Conservation (phyloP, 2,113 vertebrate species). For the Bombycilla garrulus region DNA sequence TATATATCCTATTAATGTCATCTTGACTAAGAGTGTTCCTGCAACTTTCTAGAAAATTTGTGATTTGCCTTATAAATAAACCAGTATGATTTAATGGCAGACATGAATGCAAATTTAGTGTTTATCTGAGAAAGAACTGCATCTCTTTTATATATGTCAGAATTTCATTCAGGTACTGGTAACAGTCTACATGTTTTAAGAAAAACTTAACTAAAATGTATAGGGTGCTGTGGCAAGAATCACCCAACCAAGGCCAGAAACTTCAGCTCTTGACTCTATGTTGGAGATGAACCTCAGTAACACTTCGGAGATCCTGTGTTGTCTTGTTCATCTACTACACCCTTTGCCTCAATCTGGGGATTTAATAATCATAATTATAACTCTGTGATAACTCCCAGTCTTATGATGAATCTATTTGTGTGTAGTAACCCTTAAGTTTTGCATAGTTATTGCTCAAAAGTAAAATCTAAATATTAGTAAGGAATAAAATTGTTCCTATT, state of each 20-base stretch:
- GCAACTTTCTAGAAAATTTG: not conserved
- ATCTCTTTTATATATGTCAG: not conserved
- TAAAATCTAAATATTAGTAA: not conserved
- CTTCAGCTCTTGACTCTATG: not conserved
- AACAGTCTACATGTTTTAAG: not conserved
- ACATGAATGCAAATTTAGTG: not conserved
- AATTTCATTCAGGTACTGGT: not conserved
- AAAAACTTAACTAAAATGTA: not conserved
- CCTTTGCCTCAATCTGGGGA: not conserved
- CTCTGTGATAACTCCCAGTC: not conserved
- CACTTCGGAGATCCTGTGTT: not conserved
- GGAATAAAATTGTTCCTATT: not conserved
- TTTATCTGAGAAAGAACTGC: not conserved
- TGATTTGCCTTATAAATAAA: not conserved
- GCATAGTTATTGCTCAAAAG: not conserved
- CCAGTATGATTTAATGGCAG: not conserved
- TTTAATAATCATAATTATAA: conserved; percentile 24
- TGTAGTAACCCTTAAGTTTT: not conserved
- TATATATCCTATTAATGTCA: not conserved
- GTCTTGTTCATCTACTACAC: not conserved
- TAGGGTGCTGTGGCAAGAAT: not conserved
- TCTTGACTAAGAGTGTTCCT: not conserved
- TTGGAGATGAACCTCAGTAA: not conserved
- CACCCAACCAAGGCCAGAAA: not conserved
- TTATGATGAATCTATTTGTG: not conserved